phyloP scores from a whole-genome alignment of 1,140 invertebrate genomes.

The Homalodisca vitripennis region DNA sequence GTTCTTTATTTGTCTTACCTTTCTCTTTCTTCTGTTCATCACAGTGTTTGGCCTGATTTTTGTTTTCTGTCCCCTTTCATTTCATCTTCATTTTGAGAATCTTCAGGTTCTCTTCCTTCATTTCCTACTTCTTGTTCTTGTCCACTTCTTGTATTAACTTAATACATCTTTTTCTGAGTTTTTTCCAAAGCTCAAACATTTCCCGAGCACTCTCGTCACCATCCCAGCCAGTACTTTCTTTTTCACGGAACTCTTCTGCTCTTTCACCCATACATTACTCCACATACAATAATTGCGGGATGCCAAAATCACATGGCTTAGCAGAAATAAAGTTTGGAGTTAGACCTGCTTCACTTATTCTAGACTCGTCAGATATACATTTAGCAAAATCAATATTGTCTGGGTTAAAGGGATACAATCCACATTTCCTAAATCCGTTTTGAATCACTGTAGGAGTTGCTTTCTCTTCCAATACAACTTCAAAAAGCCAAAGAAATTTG shows the following conservation, averaged over 20 bases:
- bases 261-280: background rate
- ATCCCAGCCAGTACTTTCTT: no score
- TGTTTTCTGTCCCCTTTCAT: no score
- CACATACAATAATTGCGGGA: background rate
- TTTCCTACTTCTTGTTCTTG: no score
- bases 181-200: no score
- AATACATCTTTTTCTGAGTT: no score
- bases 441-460: constrained; percentile 4
- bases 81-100: no score
- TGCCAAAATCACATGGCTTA: constrained; percentile 8
- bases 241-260: constrained; percentile 15
- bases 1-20: no score
- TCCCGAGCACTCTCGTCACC: no score
- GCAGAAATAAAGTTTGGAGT: background rate
- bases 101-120: no score
- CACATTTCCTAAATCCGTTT: constrained; percentile 14
- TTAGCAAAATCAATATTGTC: background rate
- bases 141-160: no score
- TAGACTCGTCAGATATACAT: constrained; percentile 4
- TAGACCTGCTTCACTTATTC: background rate
- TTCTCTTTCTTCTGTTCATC: no score
- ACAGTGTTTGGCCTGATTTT: no score
- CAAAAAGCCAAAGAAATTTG: background rate
- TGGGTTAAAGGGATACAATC: constrained; percentile 6
- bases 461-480: background rate